These are phyloP conservation scores for Ctenomys sociabilis DNA, from an alignment of 2,113 vertebrate species.

Conservation along the genomic window DNA sequence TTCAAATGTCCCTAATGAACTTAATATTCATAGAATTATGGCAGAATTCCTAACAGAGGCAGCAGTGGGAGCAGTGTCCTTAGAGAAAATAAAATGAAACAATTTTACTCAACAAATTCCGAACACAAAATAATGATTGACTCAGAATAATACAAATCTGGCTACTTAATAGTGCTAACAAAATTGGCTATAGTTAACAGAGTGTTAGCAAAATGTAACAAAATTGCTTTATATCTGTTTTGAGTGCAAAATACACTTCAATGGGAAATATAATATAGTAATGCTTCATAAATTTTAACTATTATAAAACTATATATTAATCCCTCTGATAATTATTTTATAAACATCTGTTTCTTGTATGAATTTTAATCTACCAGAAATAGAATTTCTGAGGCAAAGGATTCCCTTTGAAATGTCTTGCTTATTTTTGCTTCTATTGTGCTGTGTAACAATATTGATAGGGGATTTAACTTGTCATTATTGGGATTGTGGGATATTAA, in stretches of 20 bases:
- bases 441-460: neutral
- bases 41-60: neutral
- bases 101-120: neutral
- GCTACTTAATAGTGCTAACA: neutral
- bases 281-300: neutral
- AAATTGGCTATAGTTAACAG: neutral
- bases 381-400: neutral
- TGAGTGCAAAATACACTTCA: too few species aligned
- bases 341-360: neutral
- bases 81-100: neutral
- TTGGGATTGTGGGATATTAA: neutral
- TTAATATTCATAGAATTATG: constrained; percentile 14
- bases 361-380: neutral
- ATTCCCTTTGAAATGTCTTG: neutral
- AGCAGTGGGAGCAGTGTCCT: constrained; percentile 10
- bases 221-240: neutral
- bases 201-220: neutral
- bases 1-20: neutral
- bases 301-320: neutral
- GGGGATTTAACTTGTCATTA: neutral
- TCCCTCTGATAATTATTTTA: neutral
- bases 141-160: neutral
- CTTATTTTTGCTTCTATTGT: neutral
- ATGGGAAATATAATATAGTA: neutral
- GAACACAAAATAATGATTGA: neutral